These are phyloP conservation scores for Hemistola chrysoprasaria DNA, from an alignment of 2,888 invertebrate species.

Conservation along the genomic window DNA sequence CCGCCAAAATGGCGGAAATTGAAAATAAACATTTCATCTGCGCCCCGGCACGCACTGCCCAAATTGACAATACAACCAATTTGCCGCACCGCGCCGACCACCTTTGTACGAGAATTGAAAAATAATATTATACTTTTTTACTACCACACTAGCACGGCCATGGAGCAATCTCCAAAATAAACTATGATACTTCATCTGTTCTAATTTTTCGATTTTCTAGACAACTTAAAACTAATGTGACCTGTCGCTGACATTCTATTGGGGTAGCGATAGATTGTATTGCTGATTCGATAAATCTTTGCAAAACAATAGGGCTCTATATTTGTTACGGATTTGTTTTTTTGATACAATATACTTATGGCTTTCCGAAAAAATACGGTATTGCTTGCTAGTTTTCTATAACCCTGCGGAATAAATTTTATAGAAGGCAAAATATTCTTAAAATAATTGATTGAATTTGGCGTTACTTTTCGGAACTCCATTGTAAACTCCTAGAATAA, in stretches of 20 bases:
- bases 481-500: too few relatives aligned
- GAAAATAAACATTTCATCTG: slow-evolving; percentile 82
- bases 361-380: too few relatives aligned
- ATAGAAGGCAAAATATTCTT: too few relatives aligned
- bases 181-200: slow-evolving; percentile 16
- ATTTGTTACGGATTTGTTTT: too few relatives aligned
- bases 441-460: too few relatives aligned
- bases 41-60: slow-evolving; percentile 80
- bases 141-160: slow-evolving; percentile 37
- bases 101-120: slow-evolving; percentile 82
- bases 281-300: slow-evolving; percentile 22
- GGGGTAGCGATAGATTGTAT: slow-evolving; percentile 18
- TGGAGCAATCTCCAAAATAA: slow-evolving; percentile 24
- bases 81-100: slow-evolving; percentile 74
- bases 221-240: slow-evolving; percentile 20
- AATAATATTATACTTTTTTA: slow-evolving; percentile 76
- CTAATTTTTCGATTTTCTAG: slow-evolving; percentile 18
- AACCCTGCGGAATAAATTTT: too few relatives aligned
- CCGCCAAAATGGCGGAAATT: slow-evolving; percentile 79
- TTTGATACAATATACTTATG: too few relatives aligned
- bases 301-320: slow-evolving; percentile 8
- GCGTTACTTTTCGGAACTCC: too few relatives aligned
- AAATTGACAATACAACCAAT: slow-evolving; percentile 83
- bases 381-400: too few relatives aligned
- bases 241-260: slow-evolving; percentile 18